phyloP scores from a whole-genome alignment of 1,140 invertebrate genomes.

The Samia ricini region DNA sequence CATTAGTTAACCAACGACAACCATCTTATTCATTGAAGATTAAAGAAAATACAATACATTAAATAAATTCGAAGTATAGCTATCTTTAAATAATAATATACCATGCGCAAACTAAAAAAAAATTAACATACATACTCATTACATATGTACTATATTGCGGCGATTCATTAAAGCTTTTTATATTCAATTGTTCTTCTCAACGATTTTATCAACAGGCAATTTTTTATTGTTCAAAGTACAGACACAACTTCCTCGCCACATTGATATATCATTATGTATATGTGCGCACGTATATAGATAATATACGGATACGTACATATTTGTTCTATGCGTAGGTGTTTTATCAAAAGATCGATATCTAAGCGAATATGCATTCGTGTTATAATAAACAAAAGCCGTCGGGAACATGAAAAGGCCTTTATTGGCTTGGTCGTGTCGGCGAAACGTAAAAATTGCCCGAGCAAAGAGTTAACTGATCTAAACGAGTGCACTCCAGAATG shows the following conservation, averaged over 20 bases:
- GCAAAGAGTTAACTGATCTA: constrained; percentile 56
- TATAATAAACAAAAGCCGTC: constrained; percentile 42
- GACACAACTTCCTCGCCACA: neutral
- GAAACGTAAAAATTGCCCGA: constrained; percentile 37
- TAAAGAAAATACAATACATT: no score
- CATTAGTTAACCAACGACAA: no score
- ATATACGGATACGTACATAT: neutral
- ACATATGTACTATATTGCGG: neutral
- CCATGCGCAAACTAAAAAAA: neutral
- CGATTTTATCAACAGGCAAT: neutral
- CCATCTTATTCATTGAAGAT: no score
- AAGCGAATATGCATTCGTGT: constrained; percentile 38
- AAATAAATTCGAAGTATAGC: no score
- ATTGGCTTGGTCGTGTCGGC: constrained; percentile 53
- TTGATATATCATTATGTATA: neutral
- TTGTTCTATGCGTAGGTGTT: constrained; percentile 8
- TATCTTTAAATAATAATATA: no score
- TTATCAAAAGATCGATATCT: constrained; percentile 28
- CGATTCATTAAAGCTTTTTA: neutral
- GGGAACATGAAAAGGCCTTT: constrained; percentile 54
- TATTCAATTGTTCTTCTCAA: neutral
- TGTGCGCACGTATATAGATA: neutral
- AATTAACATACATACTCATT: neutral
- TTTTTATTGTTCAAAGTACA: neutral
- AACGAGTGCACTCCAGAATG: constrained; percentile 37